Evolutionary conservation across 2,797 vertebrate genomes (phyloP).

Genomic region (Coreius guichenoti): DNA sequence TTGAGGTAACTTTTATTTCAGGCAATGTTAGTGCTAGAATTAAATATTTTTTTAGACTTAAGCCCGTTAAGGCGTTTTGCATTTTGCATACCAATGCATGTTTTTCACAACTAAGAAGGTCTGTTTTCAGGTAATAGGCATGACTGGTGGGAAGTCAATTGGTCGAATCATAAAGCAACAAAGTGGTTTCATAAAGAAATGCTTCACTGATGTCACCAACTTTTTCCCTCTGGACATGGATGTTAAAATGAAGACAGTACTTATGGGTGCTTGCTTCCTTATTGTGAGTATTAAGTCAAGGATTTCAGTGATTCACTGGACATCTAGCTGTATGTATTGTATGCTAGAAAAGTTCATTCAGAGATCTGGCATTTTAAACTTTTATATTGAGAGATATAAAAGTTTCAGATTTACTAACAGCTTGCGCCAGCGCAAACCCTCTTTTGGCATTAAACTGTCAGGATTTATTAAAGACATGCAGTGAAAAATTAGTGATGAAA

Average conservation of each 20-base stretch:
- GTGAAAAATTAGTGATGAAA: neutral
- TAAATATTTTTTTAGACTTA: neutral
- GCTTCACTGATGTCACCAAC: slow-evolving; percentile 87
- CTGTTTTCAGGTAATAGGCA: slow-evolving; percentile 78
- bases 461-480: neutral
- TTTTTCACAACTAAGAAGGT: neutral
- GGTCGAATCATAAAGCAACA: slow-evolving; percentile 92
- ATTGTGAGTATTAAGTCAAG: slow-evolving; percentile 79
- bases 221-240: slow-evolving; percentile 90
- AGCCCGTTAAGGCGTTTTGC: neutral
- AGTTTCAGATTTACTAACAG: neutral
- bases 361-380: neutral
- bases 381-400: no score
- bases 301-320: neutral
- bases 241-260: slow-evolving; percentile 88
- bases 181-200: slow-evolving; percentile 85
- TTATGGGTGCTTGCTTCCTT: slow-evolving; percentile 89
- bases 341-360: neutral
- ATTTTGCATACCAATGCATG: neutral
- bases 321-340: neutral
- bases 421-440: neutral
- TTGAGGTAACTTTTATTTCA: slow-evolving; percentile 78
- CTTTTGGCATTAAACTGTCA: neutral
- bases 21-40: neutral
- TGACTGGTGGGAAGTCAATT: slow-evolving; percentile 73